Evolutionary conservation across 2,113 vertebrate species (phyloP), one percentile per base, ranked within the genome.

Genomic region (Cryptomyrus ogoouensis): DNA sequence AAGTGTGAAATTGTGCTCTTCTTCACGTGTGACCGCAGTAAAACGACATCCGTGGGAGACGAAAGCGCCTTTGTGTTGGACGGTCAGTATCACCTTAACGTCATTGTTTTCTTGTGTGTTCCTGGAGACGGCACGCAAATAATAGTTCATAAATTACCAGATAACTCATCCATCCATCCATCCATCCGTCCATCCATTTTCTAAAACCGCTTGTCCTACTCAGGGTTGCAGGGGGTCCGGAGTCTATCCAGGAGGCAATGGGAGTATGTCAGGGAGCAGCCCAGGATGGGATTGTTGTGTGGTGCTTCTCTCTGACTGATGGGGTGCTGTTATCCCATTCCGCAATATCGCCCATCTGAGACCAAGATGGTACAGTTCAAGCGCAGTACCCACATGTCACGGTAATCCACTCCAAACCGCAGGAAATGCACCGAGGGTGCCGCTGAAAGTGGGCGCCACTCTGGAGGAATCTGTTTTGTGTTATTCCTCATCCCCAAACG

Each of bases 1-100:
- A 95, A 91, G 91, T 94, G 91, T 91, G 93, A 94, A 92, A 93
- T 92, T 93, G 91, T 93, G 94, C 92, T 92, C 93, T 94, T 91
- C 89, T 93, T 93, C 93, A 93, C 92, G 90, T 91, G 92, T 94
- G 94, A 95, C 94, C 94, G 70, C 89, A 94, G 95, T 74, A 74
- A 95, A 94, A 91, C 88, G 88, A 88, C 92, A 93, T 93, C 94
- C 91, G 90, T 90, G 92, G 90, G 90, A 91, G 91, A 89, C 52
- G 2, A 42, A 42, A 27, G 15, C 6, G 15, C 74, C 35, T 80
- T 42, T 70, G 27, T 70, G 62, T 31, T 31, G 12, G 58, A 70
- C 3, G 10, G 62, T 70, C 62, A 31, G 62, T 31, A 31, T 70
- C n/a, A 19, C 62, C 62, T 31, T 12, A 70, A 5, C 0, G n/a